phyloP scores from a whole-genome alignment of 1,140 invertebrate genomes.

The Tetramorium parvispinum region DNA sequence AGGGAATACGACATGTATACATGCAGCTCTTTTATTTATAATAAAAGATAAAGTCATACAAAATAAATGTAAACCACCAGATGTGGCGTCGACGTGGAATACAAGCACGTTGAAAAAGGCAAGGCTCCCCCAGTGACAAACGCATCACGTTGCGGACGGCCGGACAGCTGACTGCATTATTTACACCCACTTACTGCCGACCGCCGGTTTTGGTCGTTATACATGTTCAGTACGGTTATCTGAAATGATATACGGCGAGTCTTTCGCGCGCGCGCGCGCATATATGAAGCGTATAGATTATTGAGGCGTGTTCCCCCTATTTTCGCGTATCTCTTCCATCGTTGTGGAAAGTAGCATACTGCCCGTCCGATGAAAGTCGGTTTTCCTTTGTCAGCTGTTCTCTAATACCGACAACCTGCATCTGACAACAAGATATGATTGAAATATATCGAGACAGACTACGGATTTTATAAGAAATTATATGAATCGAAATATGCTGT shows the following conservation, averaged over 20 bases:
- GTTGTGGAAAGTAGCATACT: slow-evolving; percentile 29
- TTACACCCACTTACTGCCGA: slow-evolving; percentile 57
- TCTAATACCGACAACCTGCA: slow-evolving; percentile 14
- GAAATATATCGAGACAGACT: slow-evolving; percentile 11
- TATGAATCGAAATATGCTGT: neutral
- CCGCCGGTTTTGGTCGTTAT: slow-evolving; percentile 36
- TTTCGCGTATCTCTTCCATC: neutral
- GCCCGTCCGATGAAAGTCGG: slow-evolving; percentile 43
- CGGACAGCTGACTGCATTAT: slow-evolving; percentile 49
- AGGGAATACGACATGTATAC: neutral
- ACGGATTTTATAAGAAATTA: slow-evolving; percentile 25
- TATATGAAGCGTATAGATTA: slow-evolving; percentile 40
- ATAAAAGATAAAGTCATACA: slow-evolving; percentile 30
- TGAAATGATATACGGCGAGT: slow-evolving; percentile 48
- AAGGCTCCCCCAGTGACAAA: slow-evolving; percentile 29
- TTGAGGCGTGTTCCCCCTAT: slow-evolving; percentile 30
- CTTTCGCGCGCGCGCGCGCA: slow-evolving; percentile 23
- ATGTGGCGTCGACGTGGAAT: slow-evolving; percentile 22
- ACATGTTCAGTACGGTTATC: slow-evolving; percentile 48
- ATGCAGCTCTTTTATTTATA: slow-evolving; percentile 28
- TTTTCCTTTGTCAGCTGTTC: slow-evolving; percentile 41
- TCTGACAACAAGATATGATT: slow-evolving; percentile 35
- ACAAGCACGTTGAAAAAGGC: slow-evolving; percentile 27
- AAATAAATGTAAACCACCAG: slow-evolving; percentile 48
- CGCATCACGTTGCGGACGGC: slow-evolving; percentile 47